Percentiles rank a stretch among this genome's conserved stretches.
These are phyloP conservation scores for Abrostola triplasia DNA, from an alignment of 2,888 invertebrate genomes.

Conservation along the genomic window DNA sequence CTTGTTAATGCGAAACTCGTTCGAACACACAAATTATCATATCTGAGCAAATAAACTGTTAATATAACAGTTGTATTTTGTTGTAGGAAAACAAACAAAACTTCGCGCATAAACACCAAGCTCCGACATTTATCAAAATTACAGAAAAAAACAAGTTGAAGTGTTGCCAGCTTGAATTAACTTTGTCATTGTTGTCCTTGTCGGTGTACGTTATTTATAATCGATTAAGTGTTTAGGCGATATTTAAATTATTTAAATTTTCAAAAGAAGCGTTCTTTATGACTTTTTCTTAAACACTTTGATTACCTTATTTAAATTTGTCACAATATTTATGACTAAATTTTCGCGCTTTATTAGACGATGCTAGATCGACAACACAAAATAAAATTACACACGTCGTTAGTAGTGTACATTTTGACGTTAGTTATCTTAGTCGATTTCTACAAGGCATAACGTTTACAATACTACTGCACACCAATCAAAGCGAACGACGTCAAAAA, in stretches of 20 bases:
- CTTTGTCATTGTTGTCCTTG: not conserved
- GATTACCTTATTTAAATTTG: too few relatives aligned
- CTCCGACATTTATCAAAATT: slow-evolving; percentile 77
- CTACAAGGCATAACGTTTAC: not conserved
- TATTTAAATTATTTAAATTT: too few relatives aligned
- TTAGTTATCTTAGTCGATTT: slow-evolving; percentile 51
- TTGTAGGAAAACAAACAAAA: slow-evolving; percentile 81
- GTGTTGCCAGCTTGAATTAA: slow-evolving; percentile 47
- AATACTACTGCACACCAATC: slow-evolving; percentile 10
- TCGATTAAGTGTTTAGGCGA: slow-evolving; percentile 10
- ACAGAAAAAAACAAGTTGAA: slow-evolving; percentile 46
- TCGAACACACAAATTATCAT: slow-evolving; percentile 67
- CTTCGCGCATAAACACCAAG: slow-evolving; percentile 81
- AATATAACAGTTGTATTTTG: slow-evolving; percentile 52
- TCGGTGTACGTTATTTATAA: slow-evolving; percentile 53
- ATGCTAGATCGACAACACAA: too few relatives aligned
- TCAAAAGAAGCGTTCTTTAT: too few relatives aligned
- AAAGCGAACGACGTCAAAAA: slow-evolving; percentile 44
- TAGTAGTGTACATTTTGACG: not conserved
- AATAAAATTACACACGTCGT: too few relatives aligned
- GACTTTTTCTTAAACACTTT: too few relatives aligned
- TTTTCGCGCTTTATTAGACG: too few relatives aligned
- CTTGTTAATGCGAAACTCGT: slow-evolving; percentile 65
- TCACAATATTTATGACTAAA: too few relatives aligned
- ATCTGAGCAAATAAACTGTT: slow-evolving; percentile 58